These are phyloP conservation scores for Chorisops tibialis DNA, from an alignment of 2,888 invertebrate species.

Conservation along the genomic window DNA sequence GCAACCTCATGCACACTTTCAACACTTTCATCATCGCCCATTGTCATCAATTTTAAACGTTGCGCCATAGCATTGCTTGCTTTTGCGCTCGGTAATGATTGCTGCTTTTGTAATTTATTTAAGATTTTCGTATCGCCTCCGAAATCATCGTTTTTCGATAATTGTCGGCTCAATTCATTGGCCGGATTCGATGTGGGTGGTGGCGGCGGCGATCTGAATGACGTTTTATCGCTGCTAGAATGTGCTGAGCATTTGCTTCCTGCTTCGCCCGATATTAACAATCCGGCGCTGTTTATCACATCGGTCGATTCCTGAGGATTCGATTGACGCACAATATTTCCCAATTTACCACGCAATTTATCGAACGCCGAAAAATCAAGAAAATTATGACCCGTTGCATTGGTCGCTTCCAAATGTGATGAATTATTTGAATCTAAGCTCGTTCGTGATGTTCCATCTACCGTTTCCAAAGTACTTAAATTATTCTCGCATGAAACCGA, in stretches of 20 bases:
- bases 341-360: constrained; percentile 58
- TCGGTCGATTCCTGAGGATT: constrained; percentile 42
- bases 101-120: constrained; percentile 63
- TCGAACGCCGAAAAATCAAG: constrained; percentile 58
- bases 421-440: constrained; percentile 50
- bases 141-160: constrained; percentile 69
- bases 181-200: constrained; percentile 54
- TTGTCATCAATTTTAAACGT: constrained; percentile 45
- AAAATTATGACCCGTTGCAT: constrained; percentile 30
- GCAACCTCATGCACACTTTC: constrained; percentile 37
- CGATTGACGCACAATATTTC: constrained; percentile 64
- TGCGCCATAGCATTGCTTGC: constrained; percentile 24
- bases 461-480: constrained; percentile 48
- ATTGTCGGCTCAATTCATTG: constrained; percentile 46
- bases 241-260: constrained; percentile 35
- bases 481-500: constrained; percentile 49
- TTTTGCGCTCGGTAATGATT: constrained; percentile 38
- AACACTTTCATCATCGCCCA: constrained; percentile 33
- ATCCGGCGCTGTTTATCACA: constrained; percentile 54
- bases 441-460: constrained; percentile 51
- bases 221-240: constrained; percentile 33
- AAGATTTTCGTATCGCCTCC: constrained; percentile 76
- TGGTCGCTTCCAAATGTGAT: constrained; percentile 35
- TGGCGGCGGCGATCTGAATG: constrained; percentile 59
- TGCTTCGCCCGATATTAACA: constrained; percentile 54